These are phyloP conservation scores for Limnephilus lunatus DNA, from an alignment of 2,888 invertebrate species.

Conservation along the genomic window DNA sequence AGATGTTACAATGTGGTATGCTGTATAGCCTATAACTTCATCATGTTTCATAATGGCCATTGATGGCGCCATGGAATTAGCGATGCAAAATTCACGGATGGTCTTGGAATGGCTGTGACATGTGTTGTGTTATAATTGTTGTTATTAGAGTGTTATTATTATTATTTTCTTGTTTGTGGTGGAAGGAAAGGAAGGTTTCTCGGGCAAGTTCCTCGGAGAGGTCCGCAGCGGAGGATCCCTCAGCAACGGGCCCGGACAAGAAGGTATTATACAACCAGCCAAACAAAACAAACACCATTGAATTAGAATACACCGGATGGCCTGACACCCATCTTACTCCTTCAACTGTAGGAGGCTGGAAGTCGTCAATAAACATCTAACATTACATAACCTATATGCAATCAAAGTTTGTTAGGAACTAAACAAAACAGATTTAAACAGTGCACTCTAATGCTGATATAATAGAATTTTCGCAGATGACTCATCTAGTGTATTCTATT, in stretches of 20 bases:
- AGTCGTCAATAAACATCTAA: no score
- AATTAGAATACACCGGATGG: background rate
- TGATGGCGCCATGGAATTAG: background rate
- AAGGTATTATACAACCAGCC: background rate
- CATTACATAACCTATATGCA: no score
- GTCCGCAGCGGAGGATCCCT: background rate
- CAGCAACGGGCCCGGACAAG: background rate
- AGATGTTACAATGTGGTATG: background rate
- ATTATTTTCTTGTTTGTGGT: constrained; percentile 2
- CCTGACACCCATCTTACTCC: background rate
- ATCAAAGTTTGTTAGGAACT: no score
- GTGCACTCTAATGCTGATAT: background rate
- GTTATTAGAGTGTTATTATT: background rate
- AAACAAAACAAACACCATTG: background rate
- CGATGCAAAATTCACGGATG: background rate
- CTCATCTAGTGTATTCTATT: background rate
- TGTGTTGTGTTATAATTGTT: background rate
- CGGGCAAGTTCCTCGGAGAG: constrained; percentile 2
- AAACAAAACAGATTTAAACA: no score
- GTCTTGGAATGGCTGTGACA: background rate
- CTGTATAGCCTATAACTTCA: background rate
- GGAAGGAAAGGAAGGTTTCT: background rate
- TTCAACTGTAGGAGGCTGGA: no score
- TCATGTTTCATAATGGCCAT: background rate
- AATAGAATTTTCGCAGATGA: background rate